A percentile compares a stretch with the other conserved stretches of the same genome.
These are phyloP conservation scores for Nycteola revayana DNA, from an alignment of 2,888 invertebrate genomes.

Conservation along the genomic window DNA sequence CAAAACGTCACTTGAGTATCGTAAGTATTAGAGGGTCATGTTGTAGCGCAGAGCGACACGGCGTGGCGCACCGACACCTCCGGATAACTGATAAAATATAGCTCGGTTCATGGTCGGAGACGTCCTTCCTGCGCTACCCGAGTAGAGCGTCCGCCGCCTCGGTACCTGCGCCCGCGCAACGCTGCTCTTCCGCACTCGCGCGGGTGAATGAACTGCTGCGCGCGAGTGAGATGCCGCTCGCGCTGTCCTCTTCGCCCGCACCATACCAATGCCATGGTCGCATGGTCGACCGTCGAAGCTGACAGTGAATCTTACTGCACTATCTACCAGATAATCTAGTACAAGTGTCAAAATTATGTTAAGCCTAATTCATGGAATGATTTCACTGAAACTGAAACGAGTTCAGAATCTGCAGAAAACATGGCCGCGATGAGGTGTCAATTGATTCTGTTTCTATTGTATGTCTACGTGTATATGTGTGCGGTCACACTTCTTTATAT, in stretches of 20 bases:
- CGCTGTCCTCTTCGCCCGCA: slow-evolving; percentile 30
- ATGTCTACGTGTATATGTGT: no score
- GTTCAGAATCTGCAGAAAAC: slow-evolving; percentile 9
- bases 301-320: slow-evolving; percentile 57
- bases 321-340: slow-evolving; percentile 66
- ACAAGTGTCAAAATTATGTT: slow-evolving; percentile 48
- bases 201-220: slow-evolving; percentile 77
- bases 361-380: slow-evolving; percentile 30
- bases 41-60: slow-evolving; percentile 57
- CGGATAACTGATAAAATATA: slow-evolving; percentile 77
- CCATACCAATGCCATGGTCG: slow-evolving; percentile 70
- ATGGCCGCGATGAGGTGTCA: slow-evolving; percentile 11
- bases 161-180: slow-evolving; percentile 66
- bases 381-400: slow-evolving; percentile 37
- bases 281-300: slow-evolving; percentile 71
- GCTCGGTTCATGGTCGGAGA: slow-evolving; percentile 76
- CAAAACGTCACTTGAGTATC: slow-evolving; percentile 57
- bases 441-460: slow-evolving; percentile 11
- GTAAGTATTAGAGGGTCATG: slow-evolving; percentile 58
- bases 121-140: slow-evolving; percentile 70
- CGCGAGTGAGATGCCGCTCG: slow-evolving; percentile 55
- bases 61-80: slow-evolving; percentile 71
- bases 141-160: slow-evolving; percentile 56
- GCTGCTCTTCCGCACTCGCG: slow-evolving; percentile 69
- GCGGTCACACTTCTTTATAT: no score